phyloP scores from a whole-genome alignment of 1,140 invertebrate species.

The Cheumatopsyche charites region DNA sequence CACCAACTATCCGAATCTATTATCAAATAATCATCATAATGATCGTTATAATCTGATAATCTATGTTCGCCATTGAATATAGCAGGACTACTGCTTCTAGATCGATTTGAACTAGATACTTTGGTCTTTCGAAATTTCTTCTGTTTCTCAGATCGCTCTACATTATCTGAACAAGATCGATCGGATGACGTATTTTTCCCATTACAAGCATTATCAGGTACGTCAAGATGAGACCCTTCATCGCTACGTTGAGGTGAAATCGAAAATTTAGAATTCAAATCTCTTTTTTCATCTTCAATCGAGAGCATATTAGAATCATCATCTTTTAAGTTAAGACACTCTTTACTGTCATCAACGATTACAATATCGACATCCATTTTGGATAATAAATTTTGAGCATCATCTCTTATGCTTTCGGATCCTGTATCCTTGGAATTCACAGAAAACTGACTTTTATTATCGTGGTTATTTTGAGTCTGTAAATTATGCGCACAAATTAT shows the following conservation, averaged over 20 bases:
- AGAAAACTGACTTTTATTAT: slow-evolving; percentile 37
- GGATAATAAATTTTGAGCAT: slow-evolving; percentile 25
- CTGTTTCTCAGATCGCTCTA: slow-evolving; percentile 33
- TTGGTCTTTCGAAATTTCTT: slow-evolving; percentile 44
- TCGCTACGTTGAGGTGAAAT: slow-evolving; percentile 38
- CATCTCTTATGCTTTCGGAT: slow-evolving; percentile 33
- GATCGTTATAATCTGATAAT: slow-evolving; percentile 46
- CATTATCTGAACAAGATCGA: slow-evolving; percentile 41
- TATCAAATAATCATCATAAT: slow-evolving; percentile 56
- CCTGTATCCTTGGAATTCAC: slow-evolving; percentile 21
- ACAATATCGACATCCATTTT: slow-evolving; percentile 48
- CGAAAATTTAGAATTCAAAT: slow-evolving; percentile 27
- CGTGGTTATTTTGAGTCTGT: slow-evolving; percentile 26
- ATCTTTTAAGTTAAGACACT: neutral
- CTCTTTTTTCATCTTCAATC: slow-evolving; percentile 2
- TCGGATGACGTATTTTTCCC: slow-evolving; percentile 42
- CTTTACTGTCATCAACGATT: slow-evolving; percentile 34
- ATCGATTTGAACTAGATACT: slow-evolving; percentile 55
- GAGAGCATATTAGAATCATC: neutral
- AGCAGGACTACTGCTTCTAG: slow-evolving; percentile 52
- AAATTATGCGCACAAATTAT: slow-evolving; percentile 38
- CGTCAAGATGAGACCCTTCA: slow-evolving; percentile 36
- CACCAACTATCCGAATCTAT: slow-evolving; percentile 58
- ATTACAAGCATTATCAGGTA: slow-evolving; percentile 43
- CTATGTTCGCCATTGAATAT: slow-evolving; percentile 56